Conservation (phyloP, 2,797 vertebrate species). For the Gymnothorax reevesii region DNA sequence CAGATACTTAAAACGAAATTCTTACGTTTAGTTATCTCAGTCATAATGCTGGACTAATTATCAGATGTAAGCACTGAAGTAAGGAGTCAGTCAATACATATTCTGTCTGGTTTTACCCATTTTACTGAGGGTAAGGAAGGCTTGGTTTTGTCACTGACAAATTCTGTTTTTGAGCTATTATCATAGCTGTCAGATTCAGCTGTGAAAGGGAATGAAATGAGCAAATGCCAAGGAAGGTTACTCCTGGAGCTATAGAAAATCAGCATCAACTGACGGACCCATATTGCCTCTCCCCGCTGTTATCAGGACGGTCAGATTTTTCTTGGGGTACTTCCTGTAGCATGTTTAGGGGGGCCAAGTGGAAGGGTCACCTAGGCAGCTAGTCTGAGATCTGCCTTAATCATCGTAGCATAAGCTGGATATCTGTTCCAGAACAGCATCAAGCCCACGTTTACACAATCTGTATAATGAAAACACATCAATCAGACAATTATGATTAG, state of each 20-base stretch:
- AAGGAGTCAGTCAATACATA: background rate
- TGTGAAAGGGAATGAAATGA: conserved; percentile 22
- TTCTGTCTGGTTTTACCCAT: background rate
- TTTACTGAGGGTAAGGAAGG: background rate
- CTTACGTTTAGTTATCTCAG: background rate
- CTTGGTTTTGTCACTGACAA: background rate
- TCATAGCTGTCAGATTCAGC: background rate
- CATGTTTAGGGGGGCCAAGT: background rate
- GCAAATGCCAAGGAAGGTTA: conserved; percentile 12
- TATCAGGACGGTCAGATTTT: background rate
- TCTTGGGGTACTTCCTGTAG: background rate
- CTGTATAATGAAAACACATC: no score
- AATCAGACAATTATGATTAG: no score
- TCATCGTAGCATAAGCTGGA: background rate
- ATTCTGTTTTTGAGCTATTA: background rate
- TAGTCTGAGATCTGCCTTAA: background rate
- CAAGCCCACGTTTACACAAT: background rate
- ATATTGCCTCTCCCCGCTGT: background rate
- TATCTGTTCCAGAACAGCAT: background rate
- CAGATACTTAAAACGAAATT: no score
- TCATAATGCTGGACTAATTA: background rate
- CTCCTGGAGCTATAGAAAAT: conserved; percentile 28
- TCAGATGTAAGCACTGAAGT: background rate
- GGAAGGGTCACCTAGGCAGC: background rate
- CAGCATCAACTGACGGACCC: background rate